These are phyloP conservation scores for Rhynchomys soricoides DNA, from an alignment of 2,113 vertebrate genomes.

Conservation along the genomic window DNA sequence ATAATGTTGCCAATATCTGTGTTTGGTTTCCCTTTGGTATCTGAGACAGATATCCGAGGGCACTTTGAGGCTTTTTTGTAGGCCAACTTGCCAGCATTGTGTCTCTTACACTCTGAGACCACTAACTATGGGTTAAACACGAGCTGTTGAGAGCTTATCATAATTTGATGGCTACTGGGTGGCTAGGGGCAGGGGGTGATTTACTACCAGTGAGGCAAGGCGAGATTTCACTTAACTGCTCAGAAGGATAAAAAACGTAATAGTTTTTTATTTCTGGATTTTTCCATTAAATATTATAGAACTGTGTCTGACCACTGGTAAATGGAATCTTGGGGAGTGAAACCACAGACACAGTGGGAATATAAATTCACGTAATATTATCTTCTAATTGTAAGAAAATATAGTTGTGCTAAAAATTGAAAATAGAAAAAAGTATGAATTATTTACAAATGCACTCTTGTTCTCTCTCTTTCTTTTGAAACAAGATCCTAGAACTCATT, in stretches of 20 bases:
- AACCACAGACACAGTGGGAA: not conserved
- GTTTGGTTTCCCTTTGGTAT: not conserved
- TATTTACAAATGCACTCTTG: not conserved
- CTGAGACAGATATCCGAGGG: not conserved
- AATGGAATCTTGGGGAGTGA: not conserved
- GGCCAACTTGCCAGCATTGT: not conserved
- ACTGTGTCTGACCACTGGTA: not conserved
- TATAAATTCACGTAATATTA: not conserved
- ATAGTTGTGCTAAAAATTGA: not conserved
- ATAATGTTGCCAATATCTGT: no score
- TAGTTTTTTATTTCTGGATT: not conserved
- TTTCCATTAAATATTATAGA: not conserved
- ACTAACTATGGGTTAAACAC: not conserved
- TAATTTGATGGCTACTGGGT: not conserved
- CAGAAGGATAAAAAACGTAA: not conserved
- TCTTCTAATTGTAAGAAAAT: not conserved
- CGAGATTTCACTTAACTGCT: not conserved
- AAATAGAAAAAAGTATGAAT: slow-evolving; percentile 22
- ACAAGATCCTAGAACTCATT: not conserved
- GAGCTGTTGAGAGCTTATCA: no score
- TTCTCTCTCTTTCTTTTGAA: not conserved
- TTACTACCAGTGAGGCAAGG: not conserved
- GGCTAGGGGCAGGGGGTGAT: not conserved
- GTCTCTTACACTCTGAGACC: not conserved
- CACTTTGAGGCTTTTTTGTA: not conserved